Evolutionary conservation across 2,113 vertebrate genomes (phyloP).

Genomic region (Centropristis striata): DNA sequence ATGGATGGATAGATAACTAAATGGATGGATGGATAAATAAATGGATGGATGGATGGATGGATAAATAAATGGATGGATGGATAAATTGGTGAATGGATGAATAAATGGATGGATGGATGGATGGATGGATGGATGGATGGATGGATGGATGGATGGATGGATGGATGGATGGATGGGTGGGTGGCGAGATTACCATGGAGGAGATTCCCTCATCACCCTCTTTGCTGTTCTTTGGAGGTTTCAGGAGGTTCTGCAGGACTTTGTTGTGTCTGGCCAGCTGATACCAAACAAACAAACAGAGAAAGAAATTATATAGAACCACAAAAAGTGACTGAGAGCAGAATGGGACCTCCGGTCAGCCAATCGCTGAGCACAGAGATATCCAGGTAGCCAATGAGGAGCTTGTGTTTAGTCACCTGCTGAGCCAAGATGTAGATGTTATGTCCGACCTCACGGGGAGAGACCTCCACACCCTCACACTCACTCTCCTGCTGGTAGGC

Average conservation of each 20-base stretch:
- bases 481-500: constrained; percentile 95
- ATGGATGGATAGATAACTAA: no score
- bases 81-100: no score
- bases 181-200: constrained; percentile 89
- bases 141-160: neutral
- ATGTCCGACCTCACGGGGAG: constrained; percentile 95
- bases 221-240: constrained; percentile 88
- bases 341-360: neutral
- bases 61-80: neutral
- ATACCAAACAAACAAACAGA: neutral
- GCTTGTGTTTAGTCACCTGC: constrained; percentile 86
- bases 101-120: no score
- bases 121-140: neutral
- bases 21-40: neutral
- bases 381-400: constrained; percentile 9
- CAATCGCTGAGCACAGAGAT: neutral
- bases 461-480: constrained; percentile 90
- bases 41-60: neutral
- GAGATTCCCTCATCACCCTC: constrained; percentile 95
- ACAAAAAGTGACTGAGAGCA: neutral
- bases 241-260: constrained; percentile 91
- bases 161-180: neutral
- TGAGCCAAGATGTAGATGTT: constrained; percentile 98
- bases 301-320: neutral
- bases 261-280: constrained; percentile 97